Evolutionary conservation across 2,888 invertebrate genomes (phyloP), one percentile per base, ranked within the genome.

Genomic region (Pegoplata infirma): DNA sequence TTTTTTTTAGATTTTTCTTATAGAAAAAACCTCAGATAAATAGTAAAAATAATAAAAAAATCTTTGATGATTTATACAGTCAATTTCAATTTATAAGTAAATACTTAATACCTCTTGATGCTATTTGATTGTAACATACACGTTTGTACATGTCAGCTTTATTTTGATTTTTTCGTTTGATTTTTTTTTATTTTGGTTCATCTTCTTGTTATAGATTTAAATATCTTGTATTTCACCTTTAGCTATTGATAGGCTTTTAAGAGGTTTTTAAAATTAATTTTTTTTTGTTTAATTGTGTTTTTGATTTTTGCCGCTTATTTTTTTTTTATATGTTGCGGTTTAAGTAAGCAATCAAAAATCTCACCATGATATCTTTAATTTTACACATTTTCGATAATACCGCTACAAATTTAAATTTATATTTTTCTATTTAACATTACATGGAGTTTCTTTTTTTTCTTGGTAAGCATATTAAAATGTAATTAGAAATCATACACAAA

Each of bases 321-420:
- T 23, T 40, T 53, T 16, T 53, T 23, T 40, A 25, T 14, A 21
- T 67, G 51, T 71, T 75, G 67, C 40, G 56, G 75, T 67, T 63
- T 66, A 56, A 71, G 16, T 67, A 79, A 67, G 79, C 36, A 79
- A 79, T 79, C 75, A 79, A 75, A 79, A 79, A 71, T 75, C 79
- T 51, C 79, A 66, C 66, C 79, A 72, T 71, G 79, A 79, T 72
- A 79, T 75, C 75, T 44, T 71, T 55, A 71, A 67, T 32, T 25
- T 67, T 55, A 71, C 51, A 51, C 51, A 21, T 71, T 75, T 71
- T 56, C 67, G 44, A 61, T 74, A 44, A 71, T 44, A 75, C 49
- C 61, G 61, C 64, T 66, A 74, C 69, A 74, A 66, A 69, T 69
- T 64, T 53, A 10, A 53, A 58, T 59, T 74, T 56, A 16, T 59